These are phyloP conservation scores for Chlorodrepanis virens DNA, from an alignment of 2,113 vertebrate species.

Conservation along the genomic window DNA sequence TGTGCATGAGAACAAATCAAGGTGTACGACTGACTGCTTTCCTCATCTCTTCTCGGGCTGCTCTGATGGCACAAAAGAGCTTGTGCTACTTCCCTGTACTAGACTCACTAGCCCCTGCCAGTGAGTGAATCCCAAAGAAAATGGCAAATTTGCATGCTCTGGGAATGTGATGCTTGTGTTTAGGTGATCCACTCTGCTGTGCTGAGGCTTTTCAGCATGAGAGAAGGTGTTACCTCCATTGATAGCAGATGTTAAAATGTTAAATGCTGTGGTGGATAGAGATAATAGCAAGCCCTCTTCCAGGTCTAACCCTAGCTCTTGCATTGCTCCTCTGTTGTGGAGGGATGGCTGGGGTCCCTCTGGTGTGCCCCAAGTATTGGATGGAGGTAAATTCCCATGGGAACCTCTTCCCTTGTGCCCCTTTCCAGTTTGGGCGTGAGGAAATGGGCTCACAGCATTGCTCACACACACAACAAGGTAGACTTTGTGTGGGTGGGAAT, in stretches of 20 bases:
- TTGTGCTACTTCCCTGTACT: background rate
- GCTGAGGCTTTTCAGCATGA: background rate
- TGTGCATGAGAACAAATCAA: background rate
- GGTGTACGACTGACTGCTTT: background rate
- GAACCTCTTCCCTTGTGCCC: background rate
- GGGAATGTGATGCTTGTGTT: background rate
- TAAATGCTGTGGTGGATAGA: background rate
- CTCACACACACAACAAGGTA: rapidly evolving
- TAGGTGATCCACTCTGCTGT: background rate
- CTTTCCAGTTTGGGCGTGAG: background rate
- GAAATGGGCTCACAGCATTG: background rate
- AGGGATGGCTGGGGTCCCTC: background rate
- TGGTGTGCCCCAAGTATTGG: background rate
- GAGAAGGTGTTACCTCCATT: background rate
- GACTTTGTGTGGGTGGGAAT: background rate
- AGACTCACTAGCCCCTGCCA: background rate
- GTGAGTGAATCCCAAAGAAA: background rate
- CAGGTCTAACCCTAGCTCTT: background rate
- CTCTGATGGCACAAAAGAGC: background rate
- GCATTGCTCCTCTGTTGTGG: background rate
- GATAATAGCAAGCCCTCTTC: background rate
- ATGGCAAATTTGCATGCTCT: rapidly evolving
- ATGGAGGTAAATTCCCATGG: background rate
- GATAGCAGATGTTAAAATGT: background rate
- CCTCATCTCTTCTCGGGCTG: rapidly evolving